Evolutionary conservation across 2,888 invertebrate species (phyloP), one percentile per base, ranked within the genome.

Genomic region (Schrankia costaestrigalis): DNA sequence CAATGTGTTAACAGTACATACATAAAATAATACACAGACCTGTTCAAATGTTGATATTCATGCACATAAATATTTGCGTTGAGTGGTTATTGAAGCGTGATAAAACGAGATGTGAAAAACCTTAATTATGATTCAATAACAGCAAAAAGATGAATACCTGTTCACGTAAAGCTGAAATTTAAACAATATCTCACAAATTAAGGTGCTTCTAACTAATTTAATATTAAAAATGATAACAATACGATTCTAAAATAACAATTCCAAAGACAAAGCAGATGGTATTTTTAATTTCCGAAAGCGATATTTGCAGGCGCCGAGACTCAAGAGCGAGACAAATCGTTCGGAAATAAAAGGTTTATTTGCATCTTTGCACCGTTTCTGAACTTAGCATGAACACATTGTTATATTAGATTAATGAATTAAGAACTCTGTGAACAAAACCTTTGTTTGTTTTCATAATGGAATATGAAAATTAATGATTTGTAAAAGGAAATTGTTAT

Each of bases 261-360:
- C 32, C 37, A 48, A 46, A 43, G 35, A 25, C 1, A 44, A 48
- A 40, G 29, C 56, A 48, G 51, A 53, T 51, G 54, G 48, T 46
- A 54, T 49, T 58, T 56, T 56, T 55, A 55, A 56, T 56, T 56
- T 56, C 55, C 48, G 50, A 41, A 37, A 22, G 32, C 37, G 27
- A 41, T 35, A 37, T 37, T 21, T 34, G 39, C 44, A 39, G 40
- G 30, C 32, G 10, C 27, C 36, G 29, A 30, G 33, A 11, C 24
- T 35, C 33, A 35, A 26, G 31, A 35, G 41, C 40, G 41, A 38
- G 31, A 41, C 61, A 54, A 50, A 60, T 63, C 56, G 48, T 41
- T 46, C 35, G 52, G 50, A 38, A 45, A 45, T 45, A 49, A 55
- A n/a, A 39, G 47, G 43, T 46, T 49, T 55, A 63, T 62, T 62